Evolutionary conservation across 2,888 invertebrate species (phyloP).

Genomic region (Dione juno): DNA sequence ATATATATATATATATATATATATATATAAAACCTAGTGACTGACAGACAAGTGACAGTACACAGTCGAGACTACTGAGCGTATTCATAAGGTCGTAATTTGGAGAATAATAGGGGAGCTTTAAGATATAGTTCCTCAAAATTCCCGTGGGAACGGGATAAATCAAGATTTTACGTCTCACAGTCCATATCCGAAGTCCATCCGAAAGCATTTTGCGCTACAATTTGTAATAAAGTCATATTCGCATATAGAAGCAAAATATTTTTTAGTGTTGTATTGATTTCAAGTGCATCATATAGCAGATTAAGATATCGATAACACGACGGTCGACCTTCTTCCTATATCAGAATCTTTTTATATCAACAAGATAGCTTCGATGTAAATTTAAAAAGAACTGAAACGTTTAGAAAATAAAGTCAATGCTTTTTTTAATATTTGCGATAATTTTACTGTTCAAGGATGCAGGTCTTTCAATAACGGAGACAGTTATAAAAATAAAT

Average conservation of each 20-base stretch:
- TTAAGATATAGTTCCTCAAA: too few relatives aligned
- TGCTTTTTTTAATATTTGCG: background rate
- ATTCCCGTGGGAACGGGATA: too few relatives aligned
- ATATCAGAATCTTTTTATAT: slow-evolving; percentile 1
- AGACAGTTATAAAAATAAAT: slow-evolving; percentile 17
- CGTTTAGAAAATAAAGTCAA: background rate
- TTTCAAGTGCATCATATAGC: slow-evolving; percentile 6
- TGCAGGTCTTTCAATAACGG: background rate
- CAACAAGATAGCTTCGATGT: background rate
- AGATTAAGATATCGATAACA: slow-evolving; percentile 17
- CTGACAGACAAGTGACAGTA: too few relatives aligned
- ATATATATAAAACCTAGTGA: too few relatives aligned
- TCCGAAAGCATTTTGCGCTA: too few relatives aligned
- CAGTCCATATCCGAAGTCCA: too few relatives aligned
- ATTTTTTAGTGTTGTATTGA: background rate
- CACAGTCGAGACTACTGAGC: too few relatives aligned
- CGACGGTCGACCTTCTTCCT: background rate
- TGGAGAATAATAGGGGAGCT: too few relatives aligned
- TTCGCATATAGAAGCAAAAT: background rate
- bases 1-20: too few relatives aligned
- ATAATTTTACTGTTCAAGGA: background rate
- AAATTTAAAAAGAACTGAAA: background rate
- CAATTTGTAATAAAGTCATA: background rate
- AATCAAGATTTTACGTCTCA: too few relatives aligned
- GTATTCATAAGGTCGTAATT: too few relatives aligned